Percentiles rank a stretch among this genome's conserved stretches.
Conservation (phyloP, 2,113 vertebrate species). For the Coracopsis vasa region DNA sequence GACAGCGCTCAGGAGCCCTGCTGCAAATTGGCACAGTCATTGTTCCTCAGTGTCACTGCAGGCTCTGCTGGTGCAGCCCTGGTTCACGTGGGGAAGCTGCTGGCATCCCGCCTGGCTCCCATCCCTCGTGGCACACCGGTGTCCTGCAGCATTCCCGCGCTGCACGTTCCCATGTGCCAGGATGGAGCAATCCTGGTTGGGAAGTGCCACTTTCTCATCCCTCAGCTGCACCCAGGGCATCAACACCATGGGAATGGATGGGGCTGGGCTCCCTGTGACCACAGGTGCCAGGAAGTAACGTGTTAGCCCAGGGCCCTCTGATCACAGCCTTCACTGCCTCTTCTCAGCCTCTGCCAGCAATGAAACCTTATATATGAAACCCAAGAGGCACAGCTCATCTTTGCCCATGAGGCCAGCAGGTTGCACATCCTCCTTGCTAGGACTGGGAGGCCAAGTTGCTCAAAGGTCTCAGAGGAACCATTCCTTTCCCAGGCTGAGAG, state of each 20-base stretch:
- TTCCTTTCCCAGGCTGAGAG: not conserved
- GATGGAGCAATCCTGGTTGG: not conserved
- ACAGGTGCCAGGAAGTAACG: not conserved
- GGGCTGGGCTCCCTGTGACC: not conserved
- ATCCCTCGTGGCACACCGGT: not conserved
- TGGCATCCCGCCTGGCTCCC: not conserved
- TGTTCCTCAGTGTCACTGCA: not conserved
- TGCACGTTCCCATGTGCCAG: rapidly evolving
- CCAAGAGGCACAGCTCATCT: not conserved
- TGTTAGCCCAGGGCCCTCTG: not conserved
- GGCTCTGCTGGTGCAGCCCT: not conserved
- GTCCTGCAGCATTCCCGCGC: not conserved
- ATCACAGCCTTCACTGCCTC: not conserved
- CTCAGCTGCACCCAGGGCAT: not conserved
- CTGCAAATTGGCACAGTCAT: not conserved
- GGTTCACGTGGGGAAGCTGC: not conserved
- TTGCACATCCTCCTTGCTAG: not conserved
- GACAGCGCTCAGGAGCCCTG: not conserved
- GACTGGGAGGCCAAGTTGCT: not conserved
- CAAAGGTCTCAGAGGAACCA: not conserved
- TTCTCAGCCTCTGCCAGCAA: not conserved
- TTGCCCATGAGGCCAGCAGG: not conserved
- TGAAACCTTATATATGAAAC: not conserved
- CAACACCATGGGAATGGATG: not conserved
- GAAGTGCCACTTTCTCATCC: not conserved